These are phyloP conservation scores for Tribolium freemani DNA, from an alignment of 2,888 invertebrate genomes.

Conservation along the genomic window DNA sequence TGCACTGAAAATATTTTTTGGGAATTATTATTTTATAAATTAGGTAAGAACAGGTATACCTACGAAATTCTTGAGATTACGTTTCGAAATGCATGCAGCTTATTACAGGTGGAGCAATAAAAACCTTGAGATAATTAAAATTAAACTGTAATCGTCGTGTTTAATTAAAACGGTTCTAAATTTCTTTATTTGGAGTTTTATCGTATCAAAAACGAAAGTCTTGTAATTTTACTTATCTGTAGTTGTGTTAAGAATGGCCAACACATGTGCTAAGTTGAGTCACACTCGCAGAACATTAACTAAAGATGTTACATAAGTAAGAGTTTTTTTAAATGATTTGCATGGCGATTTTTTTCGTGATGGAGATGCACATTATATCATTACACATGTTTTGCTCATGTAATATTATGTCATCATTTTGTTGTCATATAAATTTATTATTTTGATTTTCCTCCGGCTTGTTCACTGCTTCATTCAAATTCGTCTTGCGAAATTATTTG, in stretches of 20 bases:
- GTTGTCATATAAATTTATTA: constrained; percentile 16
- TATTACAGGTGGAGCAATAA: constrained; percentile 24
- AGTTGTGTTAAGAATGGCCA: constrained; percentile 22
- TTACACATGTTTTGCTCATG: constrained; percentile 23
- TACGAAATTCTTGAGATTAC: constrained; percentile 16
- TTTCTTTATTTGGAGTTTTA: constrained; percentile 32
- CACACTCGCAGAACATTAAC: constrained; percentile 26
- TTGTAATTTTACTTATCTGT: constrained; percentile 29
- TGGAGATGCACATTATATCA: constrained; percentile 30
- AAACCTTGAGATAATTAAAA: constrained; percentile 33
- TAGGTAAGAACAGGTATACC: constrained; percentile 22
- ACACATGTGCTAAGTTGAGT: constrained; percentile 35
- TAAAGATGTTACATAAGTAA: constrained; percentile 35
- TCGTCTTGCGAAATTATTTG: not conserved
- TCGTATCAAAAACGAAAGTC: constrained; percentile 21
- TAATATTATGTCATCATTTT: constrained; percentile 21
- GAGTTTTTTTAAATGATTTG: constrained; percentile 30
- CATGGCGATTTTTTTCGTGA: constrained; percentile 26
- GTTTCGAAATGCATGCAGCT: constrained; percentile 5
- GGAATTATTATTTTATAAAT: constrained; percentile 4
- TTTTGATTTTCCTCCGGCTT: constrained; percentile 8
- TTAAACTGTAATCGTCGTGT: constrained; percentile 5
- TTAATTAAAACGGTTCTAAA: constrained; percentile 29
- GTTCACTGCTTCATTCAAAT: constrained; percentile 2
- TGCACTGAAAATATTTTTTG: not conserved